Conservation (phyloP, 2,113 vertebrate genomes). For the Oncorhynchus keta region DNA sequence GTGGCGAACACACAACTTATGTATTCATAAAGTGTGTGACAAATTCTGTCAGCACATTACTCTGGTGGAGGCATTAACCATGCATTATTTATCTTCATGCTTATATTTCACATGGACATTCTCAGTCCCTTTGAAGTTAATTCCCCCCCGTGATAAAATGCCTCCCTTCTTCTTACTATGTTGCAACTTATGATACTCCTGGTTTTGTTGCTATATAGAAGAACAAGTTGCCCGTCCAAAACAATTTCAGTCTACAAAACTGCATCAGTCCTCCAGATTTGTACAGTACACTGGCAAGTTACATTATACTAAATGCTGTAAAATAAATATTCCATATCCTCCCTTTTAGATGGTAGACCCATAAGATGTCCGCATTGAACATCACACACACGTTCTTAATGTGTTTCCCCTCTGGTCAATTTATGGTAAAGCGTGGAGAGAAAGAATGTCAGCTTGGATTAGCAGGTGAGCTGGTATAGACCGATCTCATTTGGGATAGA, state of each 20-base stretch:
- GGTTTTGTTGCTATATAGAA: constrained; percentile 7
- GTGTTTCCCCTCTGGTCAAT: constrained; percentile 4
- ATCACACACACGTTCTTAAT: constrained; percentile 1
- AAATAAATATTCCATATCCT: too few species aligned
- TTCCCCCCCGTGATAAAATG: constrained; percentile 39
- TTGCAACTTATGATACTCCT: constrained; percentile 37
- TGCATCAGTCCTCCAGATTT: constrained; percentile 24
- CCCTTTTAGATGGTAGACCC: background rate
- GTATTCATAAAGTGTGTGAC: constrained; percentile 54
- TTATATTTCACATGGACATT: constrained; percentile 48
- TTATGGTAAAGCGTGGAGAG: background rate
- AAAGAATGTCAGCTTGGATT: constrained; percentile 7
- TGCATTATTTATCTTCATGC: constrained; percentile 59
- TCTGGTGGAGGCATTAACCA: constrained; percentile 42
- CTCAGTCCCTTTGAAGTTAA: constrained; percentile 63
- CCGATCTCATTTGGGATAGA: constrained; percentile 33
- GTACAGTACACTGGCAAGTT: background rate
- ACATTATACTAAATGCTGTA: background rate
- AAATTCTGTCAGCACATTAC: constrained; percentile 61
- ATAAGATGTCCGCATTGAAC: background rate
- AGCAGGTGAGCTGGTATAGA: constrained; percentile 36
- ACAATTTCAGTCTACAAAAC: constrained; percentile 24
- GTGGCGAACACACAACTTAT: constrained; percentile 26
- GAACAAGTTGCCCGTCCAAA: constrained; percentile 46
- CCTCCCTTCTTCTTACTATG: constrained; percentile 4